Percentiles rank a stretch among this genome's conserved stretches.
Evolutionary conservation across 2,888 invertebrate species (phyloP).

Genomic region (Scaptomyza cyrtandrae): DNA sequence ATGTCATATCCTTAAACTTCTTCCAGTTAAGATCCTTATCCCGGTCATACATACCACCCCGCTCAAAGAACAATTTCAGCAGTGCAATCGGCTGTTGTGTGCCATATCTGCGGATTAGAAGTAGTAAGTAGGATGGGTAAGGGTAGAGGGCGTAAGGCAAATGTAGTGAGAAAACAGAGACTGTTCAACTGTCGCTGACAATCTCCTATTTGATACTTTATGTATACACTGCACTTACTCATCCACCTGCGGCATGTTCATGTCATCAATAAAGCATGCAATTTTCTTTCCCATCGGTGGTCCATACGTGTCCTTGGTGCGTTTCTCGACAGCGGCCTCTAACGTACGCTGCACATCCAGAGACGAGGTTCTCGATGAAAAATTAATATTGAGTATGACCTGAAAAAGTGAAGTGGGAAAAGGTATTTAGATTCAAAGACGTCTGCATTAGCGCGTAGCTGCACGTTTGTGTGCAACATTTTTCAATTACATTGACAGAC

Average conservation of each 20-base stretch:
- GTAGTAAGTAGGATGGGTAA: background rate
- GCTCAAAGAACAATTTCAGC: conserved; percentile 94
- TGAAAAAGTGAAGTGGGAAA: conserved; percentile 76
- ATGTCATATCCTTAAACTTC: conserved; percentile 91
- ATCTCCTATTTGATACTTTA: conserved; percentile 2
- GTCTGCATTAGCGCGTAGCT: conserved; percentile 36
- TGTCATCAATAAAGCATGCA: conserved; percentile 95
- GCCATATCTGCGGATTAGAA: conserved; percentile 87
- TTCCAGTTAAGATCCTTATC: conserved; percentile 96
- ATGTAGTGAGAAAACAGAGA: conserved; percentile 16
- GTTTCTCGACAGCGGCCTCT: conserved; percentile 94
- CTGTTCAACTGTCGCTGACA: conserved; percentile 21
- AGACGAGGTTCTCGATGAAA: conserved; percentile 95
- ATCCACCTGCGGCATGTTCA: conserved; percentile 95
- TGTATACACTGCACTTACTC: conserved; percentile 73
- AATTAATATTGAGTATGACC: conserved; percentile 93
- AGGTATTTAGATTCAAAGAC: conserved; percentile 1
- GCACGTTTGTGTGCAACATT: conserved; percentile 28
- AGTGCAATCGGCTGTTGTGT: conserved; percentile 97
- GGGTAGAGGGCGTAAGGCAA: background rate
- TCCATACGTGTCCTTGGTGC: conserved; percentile 95
- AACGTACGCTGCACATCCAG: conserved; percentile 95
- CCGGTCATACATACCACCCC: conserved; percentile 94
- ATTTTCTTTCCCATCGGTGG: conserved; percentile 95
- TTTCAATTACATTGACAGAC: conserved; percentile 87